Conservation (phyloP, 1,140 invertebrate genomes). For the Bombus huntii region DNA sequence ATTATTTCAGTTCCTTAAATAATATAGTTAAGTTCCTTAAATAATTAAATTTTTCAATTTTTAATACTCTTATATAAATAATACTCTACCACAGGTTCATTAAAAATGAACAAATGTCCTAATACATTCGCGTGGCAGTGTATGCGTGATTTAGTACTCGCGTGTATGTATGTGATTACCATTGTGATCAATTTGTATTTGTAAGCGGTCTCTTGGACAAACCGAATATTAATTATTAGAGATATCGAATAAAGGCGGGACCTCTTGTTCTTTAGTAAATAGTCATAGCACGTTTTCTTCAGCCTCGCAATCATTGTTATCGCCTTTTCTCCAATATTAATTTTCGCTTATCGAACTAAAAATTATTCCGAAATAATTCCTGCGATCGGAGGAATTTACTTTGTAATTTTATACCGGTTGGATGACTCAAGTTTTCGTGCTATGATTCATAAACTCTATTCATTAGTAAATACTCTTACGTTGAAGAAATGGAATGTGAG, state of each 20-base stretch:
- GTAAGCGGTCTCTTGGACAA: slow-evolving; percentile 48
- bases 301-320: slow-evolving; percentile 13
- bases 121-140: background rate
- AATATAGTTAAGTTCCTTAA: background rate
- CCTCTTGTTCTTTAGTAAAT: slow-evolving; percentile 47
- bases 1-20: background rate
- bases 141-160: slow-evolving; percentile 27
- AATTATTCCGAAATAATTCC: background rate
- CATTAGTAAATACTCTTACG: background rate
- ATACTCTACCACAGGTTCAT: background rate
- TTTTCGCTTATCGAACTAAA: background rate
- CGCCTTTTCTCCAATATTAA: background rate
- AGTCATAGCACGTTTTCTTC: slow-evolving; percentile 34
- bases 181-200: slow-evolving; percentile 67
- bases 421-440: slow-evolving; percentile 28
- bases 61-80: background rate
- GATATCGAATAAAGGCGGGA: slow-evolving; percentile 16
- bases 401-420: background rate
- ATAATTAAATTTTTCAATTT: background rate
- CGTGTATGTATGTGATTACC: slow-evolving; percentile 45
- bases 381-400: slow-evolving; percentile 18
- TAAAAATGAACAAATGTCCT: background rate
- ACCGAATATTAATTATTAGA: slow-evolving; percentile 52
- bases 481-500: background rate
- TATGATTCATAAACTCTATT: slow-evolving; percentile 8